Conservation (phyloP, 2,888 invertebrate genomes). For the Isotomurus palustris region DNA sequence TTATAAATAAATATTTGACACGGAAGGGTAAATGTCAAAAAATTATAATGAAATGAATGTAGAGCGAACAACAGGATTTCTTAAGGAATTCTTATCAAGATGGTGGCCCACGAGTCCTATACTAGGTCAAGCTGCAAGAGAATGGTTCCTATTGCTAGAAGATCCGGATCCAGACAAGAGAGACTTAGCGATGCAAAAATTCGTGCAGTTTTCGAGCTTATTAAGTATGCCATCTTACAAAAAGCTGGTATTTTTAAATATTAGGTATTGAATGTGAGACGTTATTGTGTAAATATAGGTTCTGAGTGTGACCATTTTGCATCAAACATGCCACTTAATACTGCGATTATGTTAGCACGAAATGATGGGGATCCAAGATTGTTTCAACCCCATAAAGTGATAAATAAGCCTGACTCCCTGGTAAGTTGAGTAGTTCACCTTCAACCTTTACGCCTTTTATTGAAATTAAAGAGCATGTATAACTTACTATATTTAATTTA, state of each 20-base stretch:
- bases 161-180: conserved; percentile 12
- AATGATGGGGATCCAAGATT: conserved; percentile 67
- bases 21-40: too few relatives aligned
- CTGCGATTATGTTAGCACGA: conserved; percentile 72
- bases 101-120: conserved; percentile 10
- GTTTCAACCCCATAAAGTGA: conserved; percentile 62
- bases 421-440: not conserved
- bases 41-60: too few relatives aligned
- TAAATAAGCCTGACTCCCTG: too few relatives aligned
- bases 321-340: conserved; percentile 70
- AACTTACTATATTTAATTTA: not conserved
- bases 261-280: not conserved
- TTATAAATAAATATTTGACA: too few relatives aligned
- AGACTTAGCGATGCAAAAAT: conserved; percentile 22
- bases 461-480: not conserved
- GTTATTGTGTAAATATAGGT: conserved; percentile 49
- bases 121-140: too few relatives aligned
- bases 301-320: conserved; percentile 67
- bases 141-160: conserved; percentile 23
- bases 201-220: conserved; percentile 21
- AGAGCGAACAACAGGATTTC: conserved; percentile 16
- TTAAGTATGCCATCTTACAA: conserved; percentile 8
- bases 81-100: conserved; percentile 15
- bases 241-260: not conserved
- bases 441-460: not conserved